These are phyloP conservation scores for Gymnarchus niloticus DNA, from an alignment of 2,113 vertebrate genomes.

Conservation along the genomic window DNA sequence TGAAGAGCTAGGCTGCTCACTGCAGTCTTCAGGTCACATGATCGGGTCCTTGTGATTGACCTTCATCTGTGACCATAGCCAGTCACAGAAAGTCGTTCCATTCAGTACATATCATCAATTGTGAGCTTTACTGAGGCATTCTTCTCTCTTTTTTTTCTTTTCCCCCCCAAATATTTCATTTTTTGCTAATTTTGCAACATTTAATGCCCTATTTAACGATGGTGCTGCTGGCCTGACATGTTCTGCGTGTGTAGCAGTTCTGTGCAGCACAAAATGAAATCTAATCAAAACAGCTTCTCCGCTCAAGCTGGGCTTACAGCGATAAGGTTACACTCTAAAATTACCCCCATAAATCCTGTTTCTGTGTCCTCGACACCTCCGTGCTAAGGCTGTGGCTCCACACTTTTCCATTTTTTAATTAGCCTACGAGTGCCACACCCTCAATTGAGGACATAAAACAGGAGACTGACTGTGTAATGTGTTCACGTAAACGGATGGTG, in stretches of 20 bases:
- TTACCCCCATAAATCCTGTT: constrained; percentile 3
- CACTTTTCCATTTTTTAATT: background rate
- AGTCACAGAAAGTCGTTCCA: background rate
- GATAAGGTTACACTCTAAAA: background rate
- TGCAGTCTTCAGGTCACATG: background rate
- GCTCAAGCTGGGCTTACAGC: background rate
- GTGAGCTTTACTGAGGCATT: background rate
- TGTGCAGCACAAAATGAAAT: background rate
- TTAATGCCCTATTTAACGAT: background rate
- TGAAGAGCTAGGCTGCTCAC: no score
- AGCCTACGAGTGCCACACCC: background rate
- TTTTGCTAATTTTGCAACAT: background rate
- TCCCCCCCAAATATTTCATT: no score
- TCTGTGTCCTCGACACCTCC: background rate
- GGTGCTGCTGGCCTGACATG: background rate
- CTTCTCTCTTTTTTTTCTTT: no score
- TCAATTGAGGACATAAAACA: background rate
- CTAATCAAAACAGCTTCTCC: background rate
- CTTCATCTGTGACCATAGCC: background rate
- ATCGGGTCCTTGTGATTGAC: background rate
- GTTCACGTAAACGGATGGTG: background rate
- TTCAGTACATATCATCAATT: background rate
- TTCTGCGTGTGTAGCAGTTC: background rate
- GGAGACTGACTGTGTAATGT: background rate
- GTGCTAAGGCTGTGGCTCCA: background rate